Percentiles rank a stretch among this genome's conserved stretches.
phyloP scores from a whole-genome alignment of 2,113 vertebrate genomes.

The Cairina moschata region DNA sequence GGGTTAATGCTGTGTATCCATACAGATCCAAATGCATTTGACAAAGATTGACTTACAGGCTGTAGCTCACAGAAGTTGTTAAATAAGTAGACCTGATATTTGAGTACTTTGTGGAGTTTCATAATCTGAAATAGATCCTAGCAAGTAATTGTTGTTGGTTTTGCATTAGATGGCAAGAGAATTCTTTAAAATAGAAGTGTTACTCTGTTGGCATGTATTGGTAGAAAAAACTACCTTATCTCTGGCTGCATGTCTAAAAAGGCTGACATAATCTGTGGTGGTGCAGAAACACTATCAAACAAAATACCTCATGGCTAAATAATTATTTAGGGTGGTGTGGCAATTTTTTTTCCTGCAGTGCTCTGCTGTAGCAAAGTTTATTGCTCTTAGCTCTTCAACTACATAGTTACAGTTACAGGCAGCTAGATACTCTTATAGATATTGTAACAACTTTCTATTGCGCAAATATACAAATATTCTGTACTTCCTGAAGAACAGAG shows the following conservation, averaged over 20 bases:
- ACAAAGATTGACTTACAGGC: not conserved
- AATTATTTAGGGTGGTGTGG: not conserved
- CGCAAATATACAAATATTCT: not conserved
- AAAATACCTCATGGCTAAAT: constrained; percentile 23
- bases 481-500: not conserved
- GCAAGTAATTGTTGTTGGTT: not conserved
- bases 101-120: constrained; percentile 27
- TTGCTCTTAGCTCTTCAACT: not conserved
- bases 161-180: not conserved
- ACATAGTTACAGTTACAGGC: not conserved
- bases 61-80: not conserved
- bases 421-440: not conserved
- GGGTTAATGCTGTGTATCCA: not conserved
- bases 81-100: constrained; percentile 8
- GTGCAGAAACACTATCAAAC: not conserved
- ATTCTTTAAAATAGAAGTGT: not conserved
- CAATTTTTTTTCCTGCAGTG: not conserved
- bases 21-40: not conserved
- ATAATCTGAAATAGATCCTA: constrained; percentile 30
- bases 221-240: not conserved
- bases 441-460: not conserved
- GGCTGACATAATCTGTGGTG: not conserved
- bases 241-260: not conserved
- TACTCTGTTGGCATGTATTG: not conserved
- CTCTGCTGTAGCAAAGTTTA: not conserved